These are phyloP conservation scores for Drosophila flavopinicola DNA, from an alignment of 2,888 invertebrate genomes.

Conservation along the genomic window DNA sequence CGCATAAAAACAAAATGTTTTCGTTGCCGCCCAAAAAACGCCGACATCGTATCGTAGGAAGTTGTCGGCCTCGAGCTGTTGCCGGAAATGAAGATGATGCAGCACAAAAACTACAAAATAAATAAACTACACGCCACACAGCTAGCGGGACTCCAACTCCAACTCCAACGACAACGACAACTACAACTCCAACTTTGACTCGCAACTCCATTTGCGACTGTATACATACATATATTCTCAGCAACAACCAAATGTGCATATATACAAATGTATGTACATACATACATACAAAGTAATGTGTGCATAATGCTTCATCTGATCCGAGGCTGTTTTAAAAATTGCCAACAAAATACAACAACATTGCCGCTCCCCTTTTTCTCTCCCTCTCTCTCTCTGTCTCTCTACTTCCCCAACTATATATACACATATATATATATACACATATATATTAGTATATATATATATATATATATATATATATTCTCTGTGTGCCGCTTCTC, in stretches of 20 bases:
- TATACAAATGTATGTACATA: slow-evolving; percentile 3
- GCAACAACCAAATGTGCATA: no score
- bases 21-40: slow-evolving; percentile 23
- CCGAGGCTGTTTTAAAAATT: slow-evolving; percentile 36
- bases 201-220: neutral
- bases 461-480: neutral
- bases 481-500: neutral
- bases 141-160: slow-evolving; percentile 1
- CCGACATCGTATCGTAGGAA: slow-evolving; percentile 50
- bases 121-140: slow-evolving; percentile 66
- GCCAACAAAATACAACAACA: slow-evolving; percentile 35
- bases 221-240: slow-evolving; percentile 5
- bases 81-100: slow-evolving; percentile 81
- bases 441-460: neutral
- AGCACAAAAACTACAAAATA: slow-evolving; percentile 77
- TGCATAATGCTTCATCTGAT: slow-evolving; percentile 47
- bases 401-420: neutral
- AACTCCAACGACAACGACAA: neutral
- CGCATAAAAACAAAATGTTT: slow-evolving; percentile 76
- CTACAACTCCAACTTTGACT: neutral
- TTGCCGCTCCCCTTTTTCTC: neutral
- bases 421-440: neutral
- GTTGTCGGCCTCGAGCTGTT: slow-evolving; percentile 64
- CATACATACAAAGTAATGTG: slow-evolving; percentile 38
- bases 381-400: neutral